Percentiles rank a stretch among this genome's conserved stretches.
Evolutionary conservation across 2,797 vertebrate species (phyloP).

Genomic region (Leptoclinus maculatus): DNA sequence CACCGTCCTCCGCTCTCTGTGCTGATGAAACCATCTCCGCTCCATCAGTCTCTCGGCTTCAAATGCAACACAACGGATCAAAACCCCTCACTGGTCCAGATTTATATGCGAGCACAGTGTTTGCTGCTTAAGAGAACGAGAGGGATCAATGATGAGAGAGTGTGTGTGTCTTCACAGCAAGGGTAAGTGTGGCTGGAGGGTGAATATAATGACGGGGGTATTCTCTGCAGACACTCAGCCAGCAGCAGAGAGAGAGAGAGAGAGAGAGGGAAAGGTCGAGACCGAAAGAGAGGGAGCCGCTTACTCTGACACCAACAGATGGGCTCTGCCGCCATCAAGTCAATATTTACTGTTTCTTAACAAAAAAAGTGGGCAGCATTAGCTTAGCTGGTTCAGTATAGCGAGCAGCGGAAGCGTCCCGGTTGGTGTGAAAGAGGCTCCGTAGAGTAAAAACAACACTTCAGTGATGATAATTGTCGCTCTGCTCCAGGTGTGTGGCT

Average conservation of each 20-base stretch:
- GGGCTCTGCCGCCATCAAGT: constrained; percentile 66
- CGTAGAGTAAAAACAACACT: constrained; percentile 57
- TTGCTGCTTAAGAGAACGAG: constrained; percentile 37
- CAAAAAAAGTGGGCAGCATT: constrained; percentile 61
- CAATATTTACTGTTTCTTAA: constrained; percentile 75
- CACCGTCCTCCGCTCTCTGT: background rate
- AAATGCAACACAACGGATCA: constrained; percentile 17
- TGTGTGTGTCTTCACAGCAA: constrained; percentile 56
- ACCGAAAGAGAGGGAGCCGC: constrained; percentile 38
- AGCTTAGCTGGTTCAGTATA: constrained; percentile 40
- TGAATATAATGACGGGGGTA: constrained; percentile 59
- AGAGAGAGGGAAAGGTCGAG: constrained; percentile 9
- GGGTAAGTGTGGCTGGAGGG: constrained; percentile 67
- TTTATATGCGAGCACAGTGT: constrained; percentile 18
- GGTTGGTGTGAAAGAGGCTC: constrained; percentile 47
- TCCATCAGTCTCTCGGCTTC: constrained; percentile 7
- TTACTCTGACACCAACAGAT: constrained; percentile 65
- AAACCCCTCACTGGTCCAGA: constrained; percentile 22
- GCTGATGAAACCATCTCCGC: constrained; percentile 24
- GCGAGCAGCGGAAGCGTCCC: constrained; percentile 45
- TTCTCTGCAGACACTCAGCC: constrained; percentile 62
- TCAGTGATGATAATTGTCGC: constrained; percentile 70
- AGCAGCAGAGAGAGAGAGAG: constrained; percentile 22
- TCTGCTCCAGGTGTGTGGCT: constrained; percentile 74
- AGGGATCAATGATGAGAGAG: constrained; percentile 46